phyloP scores from a whole-genome alignment of 2,797 vertebrate genomes.

The Sus cebifrons region DNA sequence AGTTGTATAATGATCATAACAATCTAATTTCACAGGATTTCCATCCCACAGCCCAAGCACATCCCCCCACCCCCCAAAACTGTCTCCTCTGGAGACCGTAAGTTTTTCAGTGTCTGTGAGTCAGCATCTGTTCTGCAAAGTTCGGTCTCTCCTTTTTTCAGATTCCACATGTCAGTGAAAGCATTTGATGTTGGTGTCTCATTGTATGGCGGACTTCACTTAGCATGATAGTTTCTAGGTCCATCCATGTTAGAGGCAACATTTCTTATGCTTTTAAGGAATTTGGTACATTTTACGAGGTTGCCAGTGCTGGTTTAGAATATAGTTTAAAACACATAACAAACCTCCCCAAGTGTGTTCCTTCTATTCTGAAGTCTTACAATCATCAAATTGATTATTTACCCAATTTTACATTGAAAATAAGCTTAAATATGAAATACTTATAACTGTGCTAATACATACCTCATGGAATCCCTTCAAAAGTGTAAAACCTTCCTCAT shows the following conservation, averaged over 20 bases:
- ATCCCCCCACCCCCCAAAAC: too few species aligned
- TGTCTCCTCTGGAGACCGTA: too few species aligned
- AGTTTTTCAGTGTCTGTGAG: too few species aligned
- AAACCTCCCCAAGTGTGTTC: not conserved
- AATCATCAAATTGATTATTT: not conserved
- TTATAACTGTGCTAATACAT: not conserved
- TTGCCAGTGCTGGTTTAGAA: not conserved
- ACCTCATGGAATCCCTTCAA: not conserved
- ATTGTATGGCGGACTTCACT: too few species aligned
- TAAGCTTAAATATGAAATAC: not conserved
- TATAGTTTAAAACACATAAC: conserved; percentile 30
- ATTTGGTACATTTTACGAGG: not conserved
- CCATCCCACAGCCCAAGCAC: too few species aligned
- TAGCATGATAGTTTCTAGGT: too few species aligned
- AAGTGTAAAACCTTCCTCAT: not conserved
- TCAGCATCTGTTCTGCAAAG: too few species aligned
- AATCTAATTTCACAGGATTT: too few species aligned
- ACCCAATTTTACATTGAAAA: conserved; percentile 50
- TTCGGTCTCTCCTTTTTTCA: too few species aligned
- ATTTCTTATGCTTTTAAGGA: not conserved
- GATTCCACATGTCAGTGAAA: too few species aligned
- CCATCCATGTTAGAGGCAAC: not conserved
- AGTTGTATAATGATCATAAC: too few species aligned
- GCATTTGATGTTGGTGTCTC: too few species aligned
- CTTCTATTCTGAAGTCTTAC: not conserved